Percentiles rank a stretch among this genome's conserved stretches.
These are phyloP conservation scores for Meloe dianella DNA, from an alignment of 2,888 invertebrate genomes.

Conservation along the genomic window DNA sequence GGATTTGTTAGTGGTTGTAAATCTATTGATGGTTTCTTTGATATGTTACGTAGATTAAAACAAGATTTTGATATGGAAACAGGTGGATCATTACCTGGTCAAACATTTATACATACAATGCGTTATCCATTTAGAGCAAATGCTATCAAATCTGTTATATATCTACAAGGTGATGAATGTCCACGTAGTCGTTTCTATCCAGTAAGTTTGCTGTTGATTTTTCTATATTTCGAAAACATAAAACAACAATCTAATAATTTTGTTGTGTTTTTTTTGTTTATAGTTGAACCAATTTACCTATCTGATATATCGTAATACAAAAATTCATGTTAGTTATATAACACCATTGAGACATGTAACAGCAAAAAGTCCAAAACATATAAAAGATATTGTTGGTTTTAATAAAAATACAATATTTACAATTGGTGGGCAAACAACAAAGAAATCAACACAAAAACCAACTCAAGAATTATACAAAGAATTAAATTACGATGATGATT, in stretches of 20 bases:
- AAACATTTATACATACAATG: slow-evolving; percentile 69
- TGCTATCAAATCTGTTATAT: slow-evolving; percentile 76
- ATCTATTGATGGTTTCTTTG: slow-evolving; percentile 46
- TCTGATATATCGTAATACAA: slow-evolving; percentile 62
- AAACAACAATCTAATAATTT: not conserved
- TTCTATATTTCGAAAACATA: not conserved
- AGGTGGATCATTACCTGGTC: slow-evolving; percentile 47
- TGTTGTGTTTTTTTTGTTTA: slow-evolving; percentile 19
- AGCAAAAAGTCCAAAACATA: slow-evolving; percentile 64
- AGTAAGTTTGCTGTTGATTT: slow-evolving; percentile 62
- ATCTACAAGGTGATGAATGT: slow-evolving; percentile 69
- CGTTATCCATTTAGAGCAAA: slow-evolving; percentile 77
- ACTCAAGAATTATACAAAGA: slow-evolving; percentile 64
- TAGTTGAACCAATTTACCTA: slow-evolving; percentile 50
- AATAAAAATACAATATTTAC: slow-evolving; percentile 68
- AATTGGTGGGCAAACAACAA: slow-evolving; percentile 68
- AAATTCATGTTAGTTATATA: slow-evolving; percentile 68
- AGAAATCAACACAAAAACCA: slow-evolving; percentile 65
- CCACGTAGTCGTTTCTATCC: slow-evolving; percentile 62
- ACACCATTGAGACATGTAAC: slow-evolving; percentile 64
- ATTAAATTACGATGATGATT: slow-evolving; percentile 65
- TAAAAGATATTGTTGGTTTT: slow-evolving; percentile 67
- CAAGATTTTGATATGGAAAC: slow-evolving; percentile 51
- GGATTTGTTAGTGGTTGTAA: slow-evolving; percentile 39
- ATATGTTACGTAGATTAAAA: slow-evolving; percentile 46